phyloP scores from a whole-genome alignment of 92 coral and sea anemone genomes.

The Phenganax stokvisi region DNA sequence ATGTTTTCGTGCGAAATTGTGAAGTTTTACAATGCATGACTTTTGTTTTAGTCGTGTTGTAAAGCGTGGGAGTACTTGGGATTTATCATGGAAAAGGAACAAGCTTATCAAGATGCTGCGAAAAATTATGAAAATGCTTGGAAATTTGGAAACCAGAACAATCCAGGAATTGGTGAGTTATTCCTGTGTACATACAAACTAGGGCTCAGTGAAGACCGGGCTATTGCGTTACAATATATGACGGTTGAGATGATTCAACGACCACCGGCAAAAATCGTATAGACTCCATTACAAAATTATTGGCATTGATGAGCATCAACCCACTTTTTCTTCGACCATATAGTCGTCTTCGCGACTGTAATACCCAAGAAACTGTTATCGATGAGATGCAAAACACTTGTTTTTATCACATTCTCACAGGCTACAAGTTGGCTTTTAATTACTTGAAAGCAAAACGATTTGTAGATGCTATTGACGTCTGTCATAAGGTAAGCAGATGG shows the following conservation, averaged over 20 bases:
- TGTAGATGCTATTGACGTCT: conserved; percentile 95
- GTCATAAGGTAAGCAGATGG: conserved; percentile 69
- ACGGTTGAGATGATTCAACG: too few species aligned
- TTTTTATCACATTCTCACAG: conserved; percentile 30
- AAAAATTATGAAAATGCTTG: conserved; percentile 94
- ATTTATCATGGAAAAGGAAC: conserved; percentile 98
- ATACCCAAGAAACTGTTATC: too few species aligned
- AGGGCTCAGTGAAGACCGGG: too few species aligned
- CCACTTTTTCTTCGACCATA: neutral
- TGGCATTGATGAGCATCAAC: neutral
- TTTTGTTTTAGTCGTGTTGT: conserved; percentile 75
- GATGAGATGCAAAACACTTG: too few species aligned
- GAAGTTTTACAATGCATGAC: neutral
- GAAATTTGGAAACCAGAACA: conserved; percentile 92
- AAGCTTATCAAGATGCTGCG: conserved; percentile 98
- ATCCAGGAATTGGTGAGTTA: conserved; percentile 83
- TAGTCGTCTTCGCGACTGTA: too few species aligned
- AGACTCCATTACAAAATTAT: neutral
- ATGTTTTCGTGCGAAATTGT: neutral
- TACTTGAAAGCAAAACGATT: conserved; percentile 94
- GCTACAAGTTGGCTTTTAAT: conserved; percentile 90
- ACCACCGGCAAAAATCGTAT: too few species aligned
- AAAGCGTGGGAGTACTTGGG: conserved; percentile 99
- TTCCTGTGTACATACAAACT: neutral
- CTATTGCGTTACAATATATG: too few species aligned